Evolutionary conservation across 2,888 invertebrate species (phyloP), one percentile per base, ranked within the genome.

Genomic region (Idaea dimidiata): DNA sequence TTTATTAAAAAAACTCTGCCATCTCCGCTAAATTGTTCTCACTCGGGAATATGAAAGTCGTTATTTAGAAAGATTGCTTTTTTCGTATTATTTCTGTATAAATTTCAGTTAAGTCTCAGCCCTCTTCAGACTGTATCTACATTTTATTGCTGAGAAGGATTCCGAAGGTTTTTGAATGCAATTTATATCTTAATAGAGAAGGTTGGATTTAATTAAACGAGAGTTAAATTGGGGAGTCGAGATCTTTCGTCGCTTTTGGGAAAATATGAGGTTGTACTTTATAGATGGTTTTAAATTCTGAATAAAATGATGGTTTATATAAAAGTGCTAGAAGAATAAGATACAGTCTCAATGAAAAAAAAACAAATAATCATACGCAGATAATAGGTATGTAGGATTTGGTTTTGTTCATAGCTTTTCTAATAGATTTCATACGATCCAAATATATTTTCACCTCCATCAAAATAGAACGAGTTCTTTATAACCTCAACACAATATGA

Each of bases 1-100:
- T 91, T 89, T 88, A 87, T 87, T 88, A 90, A 87, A 89, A 87
- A 88, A 88, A 87, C 83, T 84, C 88, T 84, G 82, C 86, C 91
- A 89, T 90, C 90, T 89, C 87, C 86, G 87, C 88, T 91, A 89
- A 91, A 91, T 91, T 92, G 90, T 91, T 82, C 83, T 78, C 80
- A 81, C 88, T 88, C 84, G 82, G 84, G 90, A 90, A 91, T 91
- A 92, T 92, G 90, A 92, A 89, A 87, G 90, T 84, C 91, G 87
- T 91, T 91, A 91, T 91, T 91, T 90, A 88, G 91, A 89, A 90
- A 88, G 87, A 87, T 87, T 84, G 88, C 89, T 81, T 83, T 84
- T 81, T 79, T 76, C 85, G 83, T 88, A 91, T 91, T 92, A 91
- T 92, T 91, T 91, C 83, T 80, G 88, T 87, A 89, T 92, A 91